Evolutionary conservation across 2,797 vertebrate species (phyloP), one percentile per base, ranked within the genome.

Genomic region (Setipinna tenuifilis): DNA sequence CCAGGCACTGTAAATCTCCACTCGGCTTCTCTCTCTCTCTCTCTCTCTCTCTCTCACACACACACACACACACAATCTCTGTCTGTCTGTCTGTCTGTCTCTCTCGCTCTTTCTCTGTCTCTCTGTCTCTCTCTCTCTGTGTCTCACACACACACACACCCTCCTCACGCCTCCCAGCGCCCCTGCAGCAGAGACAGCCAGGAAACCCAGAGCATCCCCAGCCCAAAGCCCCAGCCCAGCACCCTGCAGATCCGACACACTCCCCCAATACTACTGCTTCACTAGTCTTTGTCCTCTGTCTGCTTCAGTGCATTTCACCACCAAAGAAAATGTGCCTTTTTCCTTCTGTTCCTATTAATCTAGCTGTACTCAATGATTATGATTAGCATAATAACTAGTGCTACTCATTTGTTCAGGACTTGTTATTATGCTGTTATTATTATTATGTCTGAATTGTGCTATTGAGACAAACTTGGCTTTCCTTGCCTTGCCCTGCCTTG

Each of bases 1-100:
- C 71, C 71, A 78, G 71, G 16, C 71, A 44, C 31, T 78, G 71
- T 78, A 78, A 78, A 78, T 78, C 71, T 44, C 65, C 65, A 2
- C 25, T 23, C 59, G 12, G 1, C 21, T 25, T 68, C 62, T 54
- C 50, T 54, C 23, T 68, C 62, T 68, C 25, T 62, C 61, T 62
- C n/a, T 23, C 61, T 54, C n/a, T 62, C 61, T 62, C 61, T 62
- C 61, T 23, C 61, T 62, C 50, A 54, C 50, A 54, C 50, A 54
- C 50, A 54, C 50, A 54, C 50, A 54, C 50, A 54, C 61, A 41
- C 35, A 41, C 35, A 41, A n/a, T n/a, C n/a, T 48, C 46, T 48
- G 4, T 48, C 46, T 48, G 4, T 48, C n/a, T 65, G n/a, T 48
- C 46, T 48, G 4, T 48, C 46, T 48, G 4, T 48, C n/a, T 65